Evolutionary conservation across 2,113 vertebrate species (phyloP).

Genomic region (Garra rufa): DNA sequence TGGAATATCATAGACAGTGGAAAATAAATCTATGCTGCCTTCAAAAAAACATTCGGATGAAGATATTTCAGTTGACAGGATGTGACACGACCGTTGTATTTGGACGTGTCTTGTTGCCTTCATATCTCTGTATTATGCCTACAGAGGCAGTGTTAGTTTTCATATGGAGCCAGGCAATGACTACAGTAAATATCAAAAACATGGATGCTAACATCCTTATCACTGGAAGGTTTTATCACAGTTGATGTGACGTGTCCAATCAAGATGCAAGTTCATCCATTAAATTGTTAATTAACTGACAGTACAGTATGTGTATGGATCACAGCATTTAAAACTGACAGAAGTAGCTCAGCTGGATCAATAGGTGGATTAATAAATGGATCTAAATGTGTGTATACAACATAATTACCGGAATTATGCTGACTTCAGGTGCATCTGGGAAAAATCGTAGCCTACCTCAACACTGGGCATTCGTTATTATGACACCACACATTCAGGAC

Average conservation of each 20-base stretch:
- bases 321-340: not conserved
- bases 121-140: not conserved
- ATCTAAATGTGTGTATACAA: not conserved
- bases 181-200: not conserved
- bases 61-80: not conserved
- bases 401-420: not conserved
- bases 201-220: not conserved
- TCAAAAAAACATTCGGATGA: not conserved
- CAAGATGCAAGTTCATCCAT: not conserved
- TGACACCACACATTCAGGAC: not conserved
- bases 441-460: too few relatives aligned
- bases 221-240: not conserved
- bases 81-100: not conserved
- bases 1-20: not conserved
- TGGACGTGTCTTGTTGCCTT: not conserved
- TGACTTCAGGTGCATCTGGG: not conserved
- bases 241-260: not conserved
- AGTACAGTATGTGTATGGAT: not conserved
- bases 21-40: not conserved
- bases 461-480: not conserved
- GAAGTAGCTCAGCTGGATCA: not conserved
- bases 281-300: not conserved
- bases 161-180: not conserved
- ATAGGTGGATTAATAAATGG: not conserved
- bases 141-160: not conserved